Evolutionary conservation across 2,113 vertebrate genomes (phyloP).

Genomic region (Nannospalax galili): DNA sequence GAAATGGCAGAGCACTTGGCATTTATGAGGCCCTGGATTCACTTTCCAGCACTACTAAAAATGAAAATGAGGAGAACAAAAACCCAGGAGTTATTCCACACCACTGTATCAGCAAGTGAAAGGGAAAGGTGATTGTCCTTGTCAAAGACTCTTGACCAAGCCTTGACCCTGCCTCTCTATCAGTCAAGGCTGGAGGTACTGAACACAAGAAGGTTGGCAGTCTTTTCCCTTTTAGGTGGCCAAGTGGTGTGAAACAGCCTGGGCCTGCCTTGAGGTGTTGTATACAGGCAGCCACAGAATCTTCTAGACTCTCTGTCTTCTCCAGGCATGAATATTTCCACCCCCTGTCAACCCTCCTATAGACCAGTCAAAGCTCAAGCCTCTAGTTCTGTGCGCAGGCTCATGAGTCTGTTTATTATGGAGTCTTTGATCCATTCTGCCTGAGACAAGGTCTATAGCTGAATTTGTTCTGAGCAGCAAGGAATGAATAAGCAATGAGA

Average conservation of each 20-base stretch:
- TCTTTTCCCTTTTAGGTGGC: neutral
- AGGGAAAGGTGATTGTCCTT: neutral
- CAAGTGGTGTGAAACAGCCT: too few species aligned
- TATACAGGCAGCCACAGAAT: neutral
- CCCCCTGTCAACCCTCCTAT: neutral
- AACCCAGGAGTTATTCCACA: neutral
- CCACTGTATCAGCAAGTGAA: neutral
- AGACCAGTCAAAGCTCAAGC: fast-evolving
- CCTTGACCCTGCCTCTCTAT: neutral
- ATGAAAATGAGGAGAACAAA: neutral
- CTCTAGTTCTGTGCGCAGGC: neutral
- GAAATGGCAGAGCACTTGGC: neutral
- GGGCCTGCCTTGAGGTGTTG: neutral
- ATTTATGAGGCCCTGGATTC: neutral
- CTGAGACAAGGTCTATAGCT: neutral
- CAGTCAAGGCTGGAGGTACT: neutral
- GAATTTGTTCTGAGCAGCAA: neutral
- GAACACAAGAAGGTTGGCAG: neutral
- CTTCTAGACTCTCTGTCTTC: neutral
- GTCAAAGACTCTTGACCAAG: neutral
- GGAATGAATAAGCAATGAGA: neutral
- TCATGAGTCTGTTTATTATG: neutral
- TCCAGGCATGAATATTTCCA: neutral
- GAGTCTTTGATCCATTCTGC: neutral
- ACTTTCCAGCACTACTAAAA: neutral